Conservation (phyloP, 1,140 invertebrate genomes). For the Saccostrea cuccullata region DNA sequence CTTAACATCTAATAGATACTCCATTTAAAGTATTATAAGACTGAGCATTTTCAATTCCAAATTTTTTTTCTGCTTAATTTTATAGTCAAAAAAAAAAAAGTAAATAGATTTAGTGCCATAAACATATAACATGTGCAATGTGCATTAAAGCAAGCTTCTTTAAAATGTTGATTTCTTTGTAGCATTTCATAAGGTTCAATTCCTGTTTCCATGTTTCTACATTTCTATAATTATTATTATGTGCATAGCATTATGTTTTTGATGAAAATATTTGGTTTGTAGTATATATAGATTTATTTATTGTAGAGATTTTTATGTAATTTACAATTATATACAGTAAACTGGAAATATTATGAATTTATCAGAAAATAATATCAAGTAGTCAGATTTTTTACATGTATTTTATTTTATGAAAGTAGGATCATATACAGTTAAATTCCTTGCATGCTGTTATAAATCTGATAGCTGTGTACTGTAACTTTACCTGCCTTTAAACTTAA, state of each 20-base stretch:
- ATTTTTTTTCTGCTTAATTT: too few relatives aligned
- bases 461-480: neutral
- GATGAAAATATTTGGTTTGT: slow-evolving; percentile 11
- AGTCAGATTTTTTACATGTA: slow-evolving; percentile 1
- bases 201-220: neutral
- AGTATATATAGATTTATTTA: neutral
- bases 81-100: too few relatives aligned
- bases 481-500: neutral
- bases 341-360: neutral
- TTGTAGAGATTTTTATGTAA: neutral
- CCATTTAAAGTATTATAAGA: neutral
- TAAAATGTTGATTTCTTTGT: neutral
- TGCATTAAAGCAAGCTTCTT: neutral
- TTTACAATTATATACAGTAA: neutral
- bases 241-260: slow-evolving; percentile 20
- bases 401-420: neutral
- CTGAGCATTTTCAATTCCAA: neutral
- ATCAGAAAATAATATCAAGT: neutral
- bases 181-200: neutral
- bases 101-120: too few relatives aligned
- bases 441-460: slow-evolving; percentile 15
- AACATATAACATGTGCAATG: too few relatives aligned
- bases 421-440: neutral
- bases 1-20: neutral
- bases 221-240: neutral